Base-by-base conservation (phyloP, 1,140 invertebrate genomes). In the Polyergus mexicanus region DNA sequence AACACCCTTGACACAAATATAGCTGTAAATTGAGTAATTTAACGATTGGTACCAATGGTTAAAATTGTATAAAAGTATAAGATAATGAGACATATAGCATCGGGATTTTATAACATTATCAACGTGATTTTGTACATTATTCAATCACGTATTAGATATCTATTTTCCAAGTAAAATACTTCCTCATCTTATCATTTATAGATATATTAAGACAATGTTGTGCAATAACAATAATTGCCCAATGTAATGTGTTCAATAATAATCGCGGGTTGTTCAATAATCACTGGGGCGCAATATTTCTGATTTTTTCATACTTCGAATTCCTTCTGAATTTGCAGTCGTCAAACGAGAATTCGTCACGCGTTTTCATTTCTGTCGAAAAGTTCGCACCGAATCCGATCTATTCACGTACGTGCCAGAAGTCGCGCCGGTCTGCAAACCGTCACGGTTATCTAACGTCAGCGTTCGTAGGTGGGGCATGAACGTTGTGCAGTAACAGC, bases 361-460 rank as follows among this genome's bases (percentile, higher is more conserved):
- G 16, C 16, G 4, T 51, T 76, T 44, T 63, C 54, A 84, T 76
- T 22, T 83, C 25, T 60, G n/a, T 38, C 28, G n/a, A 41, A 41
- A 63, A 54, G 60, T 76, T 13, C 32, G 6, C 25, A 76, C 19
- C 41, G 32, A 41, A 68, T 58, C 11, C 54, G 28, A 44, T 69
- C 44, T 51, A 75, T 74, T 63, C 74, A 56, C 44, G 44, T 85
- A 68, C 65, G 84, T 77, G 47, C 35, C 72, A 54, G 74, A 85
- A 85, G 38, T 65, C 81, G n/a, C 41, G 19, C 38, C 54, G 41
- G 71, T 76, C 81, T 65, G 71, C 32, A 54, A 65, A 76, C n/a
- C 32, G 58, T 84, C 81, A 84, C 81, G 28, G 72, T 84, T 84
- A 84, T 84, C 81, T 84, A 84, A 78, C 74, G 63, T 68, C 75